phyloP scores from a whole-genome alignment of 2,888 invertebrate species.

The Bibio marci region DNA sequence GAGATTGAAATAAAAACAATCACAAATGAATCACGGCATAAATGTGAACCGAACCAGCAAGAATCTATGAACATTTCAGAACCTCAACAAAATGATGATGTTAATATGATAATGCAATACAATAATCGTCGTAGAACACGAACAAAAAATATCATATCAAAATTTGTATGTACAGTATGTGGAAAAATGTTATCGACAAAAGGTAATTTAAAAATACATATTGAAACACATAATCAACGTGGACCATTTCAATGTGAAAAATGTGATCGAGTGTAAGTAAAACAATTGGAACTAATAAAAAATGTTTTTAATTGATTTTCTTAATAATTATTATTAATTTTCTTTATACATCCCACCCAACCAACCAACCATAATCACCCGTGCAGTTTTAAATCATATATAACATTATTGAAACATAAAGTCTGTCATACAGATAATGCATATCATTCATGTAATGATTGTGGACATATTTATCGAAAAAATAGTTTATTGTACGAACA shows the following conservation, averaged over 20 bases:
- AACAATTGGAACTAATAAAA: slow-evolving; percentile 3
- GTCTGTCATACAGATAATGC: slow-evolving; percentile 39
- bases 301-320: slow-evolving; percentile 5
- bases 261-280: slow-evolving; percentile 46
- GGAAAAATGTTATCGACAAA: slow-evolving; percentile 42
- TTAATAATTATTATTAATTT: slow-evolving; percentile 6
- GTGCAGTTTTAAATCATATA: slow-evolving; percentile 49
- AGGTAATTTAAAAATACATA: slow-evolving; percentile 42
- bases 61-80: neutral
- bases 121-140: too few species aligned
- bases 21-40: too few species aligned
- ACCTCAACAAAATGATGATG: neutral
- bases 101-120: too few species aligned
- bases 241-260: slow-evolving; percentile 45
- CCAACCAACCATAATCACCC: too few species aligned
- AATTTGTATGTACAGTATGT: slow-evolving; percentile 40
- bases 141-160: neutral
- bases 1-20: too few species aligned
- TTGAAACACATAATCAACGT: slow-evolving; percentile 42
- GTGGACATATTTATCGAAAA: slow-evolving; percentile 50
- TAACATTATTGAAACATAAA: slow-evolving; percentile 45
- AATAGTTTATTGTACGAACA: slow-evolving; percentile 49
- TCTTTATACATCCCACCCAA: too few species aligned
- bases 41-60: neutral
- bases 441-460: slow-evolving; percentile 46